Evolutionary conservation across 2,113 vertebrate species (phyloP), one percentile per base, ranked within the genome.

Genomic region (Lepisosteus osseus): DNA sequence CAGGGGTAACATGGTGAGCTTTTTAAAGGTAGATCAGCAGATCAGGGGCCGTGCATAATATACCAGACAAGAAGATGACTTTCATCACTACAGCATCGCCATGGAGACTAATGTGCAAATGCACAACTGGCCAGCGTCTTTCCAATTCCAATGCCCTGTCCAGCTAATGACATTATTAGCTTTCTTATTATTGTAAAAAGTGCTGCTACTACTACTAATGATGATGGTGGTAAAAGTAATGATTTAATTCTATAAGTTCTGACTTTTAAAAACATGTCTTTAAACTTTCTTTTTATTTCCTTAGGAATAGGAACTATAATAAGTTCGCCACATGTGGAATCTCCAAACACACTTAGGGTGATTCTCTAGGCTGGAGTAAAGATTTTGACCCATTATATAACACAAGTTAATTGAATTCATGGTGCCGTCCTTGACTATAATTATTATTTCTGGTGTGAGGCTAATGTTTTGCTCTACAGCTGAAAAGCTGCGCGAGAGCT

Each of bases 391-490:
- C 29, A 29, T 29, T 29, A 29, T 29, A 29, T 29, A 29, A 29
- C 29, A 29, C 29, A 29, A 29, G 29, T 29, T 29, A 29, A 29
- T 29, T 29, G 29, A 29, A 29, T 29, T 29, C 29, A 29, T 2
- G 29, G 29, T 29, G 29, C 29, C 1, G 29, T 29, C 29, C 29
- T 29, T 29, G 29, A 29, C 29, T 29, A 29, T 29, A 89, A 89
- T 90, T 91, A 90, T 89, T 88, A 88, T 86, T 78, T 85, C 82
- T 85, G 81, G 80, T 81, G 81, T 90, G 82, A 89, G 82, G 79
- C 86, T 89, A 86, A 81, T 80, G 76, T 84, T 85, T 59, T 4
- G 3, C 3, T n/a, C n/a, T 59, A 13, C n/a, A 59, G 81, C 83
- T 86, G 89, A 88, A 87, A 88, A 87, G 86, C 86, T 78, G 83